These are phyloP conservation scores for Marmota monax DNA, from an alignment of 2,113 vertebrate species.

Conservation along the genomic window DNA sequence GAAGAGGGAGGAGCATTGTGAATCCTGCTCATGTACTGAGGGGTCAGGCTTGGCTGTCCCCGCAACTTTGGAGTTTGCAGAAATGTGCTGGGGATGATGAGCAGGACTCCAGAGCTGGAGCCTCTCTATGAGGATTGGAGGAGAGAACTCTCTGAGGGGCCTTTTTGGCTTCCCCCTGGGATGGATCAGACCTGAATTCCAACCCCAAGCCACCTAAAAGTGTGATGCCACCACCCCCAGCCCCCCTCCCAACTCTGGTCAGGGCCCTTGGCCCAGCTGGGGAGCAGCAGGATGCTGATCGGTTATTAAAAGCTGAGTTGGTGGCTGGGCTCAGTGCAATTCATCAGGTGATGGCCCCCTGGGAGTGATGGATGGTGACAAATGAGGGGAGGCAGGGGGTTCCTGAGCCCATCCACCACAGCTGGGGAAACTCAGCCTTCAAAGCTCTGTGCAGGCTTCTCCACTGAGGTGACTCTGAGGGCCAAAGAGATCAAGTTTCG, in stretches of 20 bases:
- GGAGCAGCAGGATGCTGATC: slow-evolving; percentile 65
- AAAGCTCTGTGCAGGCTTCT: slow-evolving; percentile 70
- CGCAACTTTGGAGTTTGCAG: neutral
- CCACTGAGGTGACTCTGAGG: slow-evolving; percentile 80
- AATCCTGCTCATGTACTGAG: neutral
- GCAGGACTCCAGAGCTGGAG: neutral
- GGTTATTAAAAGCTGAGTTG: slow-evolving; percentile 80
- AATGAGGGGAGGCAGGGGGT: slow-evolving; percentile 78
- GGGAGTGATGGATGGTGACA: slow-evolving; percentile 73
- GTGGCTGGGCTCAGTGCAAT: slow-evolving; percentile 15
- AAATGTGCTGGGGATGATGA: neutral
- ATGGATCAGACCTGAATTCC: neutral
- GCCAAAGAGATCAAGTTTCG: slow-evolving; percentile 86
- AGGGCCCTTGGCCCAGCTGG: slow-evolving; percentile 66
- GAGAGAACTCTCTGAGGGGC: neutral
- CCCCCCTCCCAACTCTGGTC: neutral
- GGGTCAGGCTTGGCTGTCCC: neutral
- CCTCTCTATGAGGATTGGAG: neutral
- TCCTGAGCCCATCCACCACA: slow-evolving; percentile 80
- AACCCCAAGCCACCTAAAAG: slow-evolving; percentile 25
- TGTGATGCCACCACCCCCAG: neutral
- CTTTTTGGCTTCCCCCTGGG: neutral
- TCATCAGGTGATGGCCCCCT: neutral
- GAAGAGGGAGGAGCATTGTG: neutral
- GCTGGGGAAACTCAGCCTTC: slow-evolving; percentile 77